A percentile compares a stretch with the other conserved stretches of the same genome.
Conservation (phyloP, 2,888 invertebrate species). For the Hydropsyche betteni region DNA sequence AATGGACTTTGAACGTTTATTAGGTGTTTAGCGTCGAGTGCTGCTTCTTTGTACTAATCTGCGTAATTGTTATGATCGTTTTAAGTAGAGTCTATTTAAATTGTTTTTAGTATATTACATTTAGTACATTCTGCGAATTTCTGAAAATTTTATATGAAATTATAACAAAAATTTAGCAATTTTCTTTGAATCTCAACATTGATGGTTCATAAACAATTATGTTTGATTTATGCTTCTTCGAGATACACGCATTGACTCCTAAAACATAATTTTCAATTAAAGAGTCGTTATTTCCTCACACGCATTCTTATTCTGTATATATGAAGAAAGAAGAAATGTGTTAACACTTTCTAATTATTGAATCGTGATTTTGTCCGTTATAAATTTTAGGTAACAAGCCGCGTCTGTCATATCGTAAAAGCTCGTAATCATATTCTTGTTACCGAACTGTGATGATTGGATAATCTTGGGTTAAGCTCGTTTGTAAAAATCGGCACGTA, state of each 20-base stretch:
- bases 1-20: constrained; percentile 17
- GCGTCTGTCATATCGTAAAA: not conserved
- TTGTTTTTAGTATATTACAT: no score
- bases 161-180: no score
- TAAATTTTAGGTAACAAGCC: constrained; percentile 2
- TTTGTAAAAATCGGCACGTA: not conserved
- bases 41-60: not conserved
- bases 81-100: not conserved
- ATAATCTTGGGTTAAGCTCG: not conserved
- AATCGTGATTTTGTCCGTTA: constrained; percentile 15
- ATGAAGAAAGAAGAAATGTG: constrained; percentile 2
- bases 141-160: no score
- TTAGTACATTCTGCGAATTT: no score
- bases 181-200: no score
- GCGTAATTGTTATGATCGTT: constrained; percentile 4
- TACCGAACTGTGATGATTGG: not conserved
- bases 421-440: not conserved
- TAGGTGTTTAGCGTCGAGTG: constrained; percentile 1
- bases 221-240: no score
- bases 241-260: no score
- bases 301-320: not conserved
- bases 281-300: constrained; percentile 11
- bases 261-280: constrained; percentile 5
- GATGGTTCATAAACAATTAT: no score
- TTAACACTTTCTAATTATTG: constrained; percentile 27